Conservation (phyloP, 2,113 vertebrate genomes). For the Vicugna pacos region DNA sequence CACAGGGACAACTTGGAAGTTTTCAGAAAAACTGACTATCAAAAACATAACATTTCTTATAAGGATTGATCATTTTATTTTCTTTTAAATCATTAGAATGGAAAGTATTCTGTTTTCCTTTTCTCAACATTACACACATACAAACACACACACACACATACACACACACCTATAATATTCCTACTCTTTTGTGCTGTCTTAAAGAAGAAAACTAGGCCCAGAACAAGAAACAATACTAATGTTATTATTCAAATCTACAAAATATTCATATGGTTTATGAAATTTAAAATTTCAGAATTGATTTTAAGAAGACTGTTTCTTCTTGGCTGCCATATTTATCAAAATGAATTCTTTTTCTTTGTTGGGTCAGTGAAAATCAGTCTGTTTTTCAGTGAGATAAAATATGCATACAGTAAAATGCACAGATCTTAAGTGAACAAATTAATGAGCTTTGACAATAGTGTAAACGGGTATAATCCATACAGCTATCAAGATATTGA, state of each 20-base stretch:
- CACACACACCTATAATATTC: neutral
- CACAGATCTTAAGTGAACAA: neutral
- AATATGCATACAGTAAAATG: neutral
- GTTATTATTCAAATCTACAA: neutral
- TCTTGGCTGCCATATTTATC: neutral
- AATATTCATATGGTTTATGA: neutral
- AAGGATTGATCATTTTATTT: neutral
- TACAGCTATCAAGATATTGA: neutral
- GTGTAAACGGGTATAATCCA: neutral
- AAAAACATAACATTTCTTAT: neutral
- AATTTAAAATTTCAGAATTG: neutral
- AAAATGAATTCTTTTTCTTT: constrained; percentile 2
- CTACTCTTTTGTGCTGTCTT: neutral
- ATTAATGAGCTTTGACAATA: neutral
- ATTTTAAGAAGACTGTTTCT: neutral
- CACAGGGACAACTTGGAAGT: neutral
- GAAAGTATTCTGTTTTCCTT: neutral
- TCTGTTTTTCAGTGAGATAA: neutral
- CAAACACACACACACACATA: neutral
- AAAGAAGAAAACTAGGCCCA: neutral
- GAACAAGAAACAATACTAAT: neutral
- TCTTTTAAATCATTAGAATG: constrained; percentile 14
- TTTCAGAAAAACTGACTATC: neutral
- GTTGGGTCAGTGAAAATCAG: neutral
- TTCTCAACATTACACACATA: neutral